Percentiles rank a stretch among this genome's conserved stretches.
Evolutionary conservation across 2,797 vertebrate species (phyloP).

Genomic region (Cuculus canorus): DNA sequence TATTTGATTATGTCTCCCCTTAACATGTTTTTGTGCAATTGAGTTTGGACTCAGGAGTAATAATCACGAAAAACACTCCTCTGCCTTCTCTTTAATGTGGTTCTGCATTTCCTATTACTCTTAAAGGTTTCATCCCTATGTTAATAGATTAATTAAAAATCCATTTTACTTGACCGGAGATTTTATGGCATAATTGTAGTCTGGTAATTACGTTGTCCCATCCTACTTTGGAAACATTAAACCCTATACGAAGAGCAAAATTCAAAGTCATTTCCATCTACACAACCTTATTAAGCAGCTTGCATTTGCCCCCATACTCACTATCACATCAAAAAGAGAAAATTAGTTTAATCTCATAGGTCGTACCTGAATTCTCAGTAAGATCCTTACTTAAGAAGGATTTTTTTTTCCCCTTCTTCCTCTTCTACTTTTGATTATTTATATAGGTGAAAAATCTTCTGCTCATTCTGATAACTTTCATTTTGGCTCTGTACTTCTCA

Average conservation of each 20-base stretch:
- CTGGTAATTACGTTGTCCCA: not conserved
- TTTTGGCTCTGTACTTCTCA: not conserved
- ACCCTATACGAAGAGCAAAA: not conserved
- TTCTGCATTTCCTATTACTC: not conserved
- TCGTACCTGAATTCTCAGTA: not conserved
- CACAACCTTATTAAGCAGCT: not conserved
- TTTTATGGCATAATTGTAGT: not conserved
- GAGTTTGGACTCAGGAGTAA: not conserved
- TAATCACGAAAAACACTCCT: not conserved
- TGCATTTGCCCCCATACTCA: not conserved
- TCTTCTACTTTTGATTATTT: not conserved
- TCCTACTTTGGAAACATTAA: not conserved
- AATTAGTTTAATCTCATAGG: not conserved
- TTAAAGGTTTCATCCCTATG: not conserved
- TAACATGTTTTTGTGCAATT: not conserved
- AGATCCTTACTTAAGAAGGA: not conserved
- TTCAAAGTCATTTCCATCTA: not conserved
- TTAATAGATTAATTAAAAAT: slow-evolving; percentile 7
- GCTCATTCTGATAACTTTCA: not conserved
- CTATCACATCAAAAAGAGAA: not conserved
- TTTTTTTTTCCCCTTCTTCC: not conserved
- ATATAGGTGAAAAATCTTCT: not conserved
- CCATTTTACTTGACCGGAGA: not conserved
- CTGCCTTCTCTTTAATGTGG: not conserved
- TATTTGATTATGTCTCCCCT: not conserved